These are phyloP conservation scores for Corythucha ciliata DNA, from an alignment of 2,888 invertebrate species.

Conservation along the genomic window DNA sequence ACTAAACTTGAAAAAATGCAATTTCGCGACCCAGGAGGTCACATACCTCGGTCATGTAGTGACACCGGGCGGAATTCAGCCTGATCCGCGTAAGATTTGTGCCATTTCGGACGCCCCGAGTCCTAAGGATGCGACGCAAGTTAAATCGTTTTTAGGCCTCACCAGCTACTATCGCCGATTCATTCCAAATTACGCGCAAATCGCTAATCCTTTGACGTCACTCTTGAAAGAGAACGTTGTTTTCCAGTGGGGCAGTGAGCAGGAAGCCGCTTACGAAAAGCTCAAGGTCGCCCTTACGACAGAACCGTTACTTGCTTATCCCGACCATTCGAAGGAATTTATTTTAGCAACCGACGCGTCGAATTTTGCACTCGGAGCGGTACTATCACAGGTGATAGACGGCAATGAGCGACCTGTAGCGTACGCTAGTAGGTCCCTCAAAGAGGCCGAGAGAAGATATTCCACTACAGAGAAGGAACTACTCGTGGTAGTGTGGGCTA, in stretches of 20 bases:
- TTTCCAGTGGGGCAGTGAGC: constrained; percentile 18
- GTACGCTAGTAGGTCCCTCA: constrained; percentile 31
- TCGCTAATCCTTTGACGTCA: constrained; percentile 30
- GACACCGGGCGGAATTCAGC: constrained; percentile 3
- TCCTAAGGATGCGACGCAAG: constrained; percentile 9
- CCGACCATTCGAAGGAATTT: constrained; percentile 25
- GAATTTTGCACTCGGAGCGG: constrained; percentile 22
- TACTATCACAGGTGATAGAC: constrained; percentile 31
- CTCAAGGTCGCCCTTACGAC: constrained; percentile 13
- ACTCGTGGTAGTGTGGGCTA: constrained; percentile 32
- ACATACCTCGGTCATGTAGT: constrained; percentile 18
- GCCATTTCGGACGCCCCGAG: constrained; percentile 12
- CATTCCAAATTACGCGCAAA: constrained; percentile 31
- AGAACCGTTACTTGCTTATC: constrained; percentile 26
- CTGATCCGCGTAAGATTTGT: constrained; percentile 15
- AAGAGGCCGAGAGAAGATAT: constrained; percentile 30
- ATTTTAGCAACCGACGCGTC: constrained; percentile 27
- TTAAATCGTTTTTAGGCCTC: constrained; percentile 21
- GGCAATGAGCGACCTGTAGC: constrained; percentile 32
- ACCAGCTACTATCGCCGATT: constrained; percentile 32
- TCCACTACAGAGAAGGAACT: constrained; percentile 33
- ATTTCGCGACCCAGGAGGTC: constrained; percentile 7
- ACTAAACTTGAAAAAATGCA: constrained; percentile 8
- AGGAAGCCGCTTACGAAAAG: constrained; percentile 18
- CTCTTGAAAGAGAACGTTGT: constrained; percentile 25